Percentiles rank a stretch among this genome's conserved stretches.
Conservation (phyloP, 1,140 invertebrate genomes). For the Macrotrachela quadricornifera region DNA sequence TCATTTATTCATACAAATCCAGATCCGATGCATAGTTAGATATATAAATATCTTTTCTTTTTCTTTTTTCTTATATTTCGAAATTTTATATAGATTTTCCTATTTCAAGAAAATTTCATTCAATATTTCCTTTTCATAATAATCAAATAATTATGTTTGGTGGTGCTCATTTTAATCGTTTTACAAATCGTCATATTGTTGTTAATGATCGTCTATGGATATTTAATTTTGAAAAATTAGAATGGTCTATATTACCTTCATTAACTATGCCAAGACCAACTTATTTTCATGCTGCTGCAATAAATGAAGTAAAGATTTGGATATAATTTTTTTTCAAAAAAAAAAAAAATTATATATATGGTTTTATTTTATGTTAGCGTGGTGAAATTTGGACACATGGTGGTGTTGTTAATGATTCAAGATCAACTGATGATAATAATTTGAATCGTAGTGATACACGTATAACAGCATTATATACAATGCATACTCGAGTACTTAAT, state of each 20-base stretch:
- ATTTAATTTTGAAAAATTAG: background rate
- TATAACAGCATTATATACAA: too few species aligned
- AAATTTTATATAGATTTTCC: background rate
- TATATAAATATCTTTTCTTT: background rate
- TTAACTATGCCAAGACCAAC: slow-evolving; percentile 1
- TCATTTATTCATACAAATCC: slow-evolving; percentile 1
- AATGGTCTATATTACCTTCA: background rate
- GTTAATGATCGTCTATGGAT: slow-evolving; percentile 4
- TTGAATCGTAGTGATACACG: too few species aligned
- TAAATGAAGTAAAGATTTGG: too few species aligned
- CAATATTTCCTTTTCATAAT: background rate
- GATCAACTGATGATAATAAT: too few species aligned
- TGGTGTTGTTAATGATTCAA: too few species aligned
- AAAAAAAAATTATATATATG: too few species aligned
- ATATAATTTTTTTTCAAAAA: too few species aligned
- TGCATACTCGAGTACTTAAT: too few species aligned
- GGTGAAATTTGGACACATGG: too few species aligned
- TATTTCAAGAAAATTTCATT: slow-evolving; percentile 5
- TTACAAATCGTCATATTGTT: background rate
- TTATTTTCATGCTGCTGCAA: slow-evolving; percentile 7
- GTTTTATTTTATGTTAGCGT: too few species aligned
- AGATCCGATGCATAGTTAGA: background rate
- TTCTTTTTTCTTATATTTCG: background rate
- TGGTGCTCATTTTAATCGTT: background rate
- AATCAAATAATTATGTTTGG: slow-evolving; percentile 1